A percentile compares a stretch with the other conserved stretches of the same genome.
Evolutionary conservation across 2,888 invertebrate genomes (phyloP).

Genomic region (Adelognathus sp.): DNA sequence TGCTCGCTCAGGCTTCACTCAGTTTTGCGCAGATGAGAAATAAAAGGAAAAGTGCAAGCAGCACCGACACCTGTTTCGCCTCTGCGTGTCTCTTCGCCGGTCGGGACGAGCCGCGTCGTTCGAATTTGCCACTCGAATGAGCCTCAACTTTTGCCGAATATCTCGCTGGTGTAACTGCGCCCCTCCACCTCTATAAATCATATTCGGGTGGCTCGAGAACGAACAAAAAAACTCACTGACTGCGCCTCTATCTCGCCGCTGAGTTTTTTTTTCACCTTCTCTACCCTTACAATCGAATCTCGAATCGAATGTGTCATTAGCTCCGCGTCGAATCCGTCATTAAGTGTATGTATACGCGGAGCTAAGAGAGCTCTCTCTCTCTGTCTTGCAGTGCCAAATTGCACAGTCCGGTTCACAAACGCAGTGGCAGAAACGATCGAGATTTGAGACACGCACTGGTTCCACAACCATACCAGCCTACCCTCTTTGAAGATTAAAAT

Average conservation of each 20-base stretch:
- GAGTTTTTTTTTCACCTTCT: conserved; percentile 23
- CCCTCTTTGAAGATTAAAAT: conserved; percentile 28
- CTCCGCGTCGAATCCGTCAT: conserved; percentile 57
- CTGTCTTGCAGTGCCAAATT: conserved; percentile 41
- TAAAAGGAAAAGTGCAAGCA: conserved; percentile 15
- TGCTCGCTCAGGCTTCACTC: conserved; percentile 13
- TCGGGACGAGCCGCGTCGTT: not conserved
- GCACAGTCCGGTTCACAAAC: conserved; percentile 35
- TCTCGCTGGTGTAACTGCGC: conserved; percentile 49
- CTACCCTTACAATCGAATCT: conserved; percentile 45
- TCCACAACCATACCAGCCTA: not conserved
- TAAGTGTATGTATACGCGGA: conserved; percentile 30
- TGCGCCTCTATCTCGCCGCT: conserved; percentile 21
- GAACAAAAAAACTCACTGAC: conserved; percentile 27
- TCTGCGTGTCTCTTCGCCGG: conserved; percentile 43
- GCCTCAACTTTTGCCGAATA: conserved; percentile 30
- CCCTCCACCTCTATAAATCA: conserved; percentile 51
- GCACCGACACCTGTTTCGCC: conserved; percentile 55
- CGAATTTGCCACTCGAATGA: conserved; percentile 45
- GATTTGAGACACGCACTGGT: conserved; percentile 29
- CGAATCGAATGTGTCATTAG: conserved; percentile 59
- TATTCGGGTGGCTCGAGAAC: conserved; percentile 41
- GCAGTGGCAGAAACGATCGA: conserved; percentile 13
- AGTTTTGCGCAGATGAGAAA: conserved; percentile 2
- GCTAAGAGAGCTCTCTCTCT: conserved; percentile 23